Evolutionary conservation across 1,140 invertebrate genomes (phyloP), one percentile per base, ranked within the genome.

Genomic region (Musca vetustissima): DNA sequence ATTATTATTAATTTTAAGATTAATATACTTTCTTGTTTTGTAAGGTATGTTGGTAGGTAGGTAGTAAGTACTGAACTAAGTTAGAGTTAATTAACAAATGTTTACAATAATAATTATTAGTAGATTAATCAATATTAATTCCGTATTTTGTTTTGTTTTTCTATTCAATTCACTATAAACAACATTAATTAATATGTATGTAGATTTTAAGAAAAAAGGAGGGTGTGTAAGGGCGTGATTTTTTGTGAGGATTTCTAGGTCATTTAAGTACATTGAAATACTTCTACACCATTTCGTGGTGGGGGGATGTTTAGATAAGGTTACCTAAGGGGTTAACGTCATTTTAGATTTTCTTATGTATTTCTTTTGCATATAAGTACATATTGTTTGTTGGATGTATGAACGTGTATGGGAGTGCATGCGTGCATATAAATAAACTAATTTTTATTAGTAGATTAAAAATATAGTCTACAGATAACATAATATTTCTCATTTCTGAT

Each of bases 371-470:
- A n/a, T n/a, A n/a, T n/a, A n/a, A n/a, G n/a, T n/a, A n/a, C n/a
- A n/a, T n/a, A n/a, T n/a, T n/a, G n/a, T n/a, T n/a, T n/a, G n/a
- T n/a, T n/a, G n/a, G n/a, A 59, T 64, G 57, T 64, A 24, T 57
- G 57, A 64, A 59, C 47, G 57, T 22, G 1, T 36, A 15, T 22
- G 14, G 53, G 48, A 2, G 47, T 53, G 47, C 21, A 53, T 66
- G 21, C n/a, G 17, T 21, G 15, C 28, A 69, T 11, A 50, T 49
- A 69, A 19, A 50, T 52, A 28, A 50, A 53, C 13, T 17, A 47
- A 64, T 24, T 32, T 32, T 24, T 19, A 66, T 53, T 25, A 24
- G 65, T 24, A 53, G 19, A 36, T 50, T 50, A 53, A 53, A 66
- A 25, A 17, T 64, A 36, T 19, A 43, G 36, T 43, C 36, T 43